Base-by-base conservation (phyloP, 2,888 invertebrate species). In the Zygogramma bicolorata region DNA sequence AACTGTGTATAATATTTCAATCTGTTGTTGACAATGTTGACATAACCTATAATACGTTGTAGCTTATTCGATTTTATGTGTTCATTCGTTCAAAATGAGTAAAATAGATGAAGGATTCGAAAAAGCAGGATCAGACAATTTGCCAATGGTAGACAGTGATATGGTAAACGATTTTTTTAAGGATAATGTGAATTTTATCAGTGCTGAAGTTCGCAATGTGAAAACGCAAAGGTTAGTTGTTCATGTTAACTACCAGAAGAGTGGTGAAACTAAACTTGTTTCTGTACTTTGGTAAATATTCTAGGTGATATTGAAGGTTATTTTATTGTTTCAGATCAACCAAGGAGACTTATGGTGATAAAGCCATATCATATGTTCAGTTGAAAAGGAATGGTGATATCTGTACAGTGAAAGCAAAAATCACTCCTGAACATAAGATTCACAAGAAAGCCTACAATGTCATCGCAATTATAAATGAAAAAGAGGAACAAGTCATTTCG, bases 341-440 rank as follows among this genome's bases (percentile, higher is more conserved):
- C n/a, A 58, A 29, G 29, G 58, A 58, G n/a, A 29, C 60, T 22
- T n/a, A 75, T 70, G 77, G 75, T 5, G 75, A 77, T 59, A 46
- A 65, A 40, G 77, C 75, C 8, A 61, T 78, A 25, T 75, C 77
- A 13, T 80, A 76, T 70, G 77, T 79, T 6, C 79, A 80, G 65
- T 61, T 80, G 2, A 73, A 74, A 58, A 62, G 80, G 40, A 68
- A 74, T 15, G 58, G 61, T 27, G 63, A 71, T 22, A 38, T 77
- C 20, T 82, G 80, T 68, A 76, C 59, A 34, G 74, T 80, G 1
- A 79, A 79, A 73, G 74, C 68, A 15, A 71, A 73, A 70, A 69
- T 81, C n/a, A 76, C 74, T n/a, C 80, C 78, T 15, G 79, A 81
- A 66, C 77, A 79, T 40, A 79, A 74, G 59, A 57, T 77, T 7